These are phyloP conservation scores for Oreochromis mossambicus DNA, from an alignment of 2,797 vertebrate species.

Conservation along the genomic window DNA sequence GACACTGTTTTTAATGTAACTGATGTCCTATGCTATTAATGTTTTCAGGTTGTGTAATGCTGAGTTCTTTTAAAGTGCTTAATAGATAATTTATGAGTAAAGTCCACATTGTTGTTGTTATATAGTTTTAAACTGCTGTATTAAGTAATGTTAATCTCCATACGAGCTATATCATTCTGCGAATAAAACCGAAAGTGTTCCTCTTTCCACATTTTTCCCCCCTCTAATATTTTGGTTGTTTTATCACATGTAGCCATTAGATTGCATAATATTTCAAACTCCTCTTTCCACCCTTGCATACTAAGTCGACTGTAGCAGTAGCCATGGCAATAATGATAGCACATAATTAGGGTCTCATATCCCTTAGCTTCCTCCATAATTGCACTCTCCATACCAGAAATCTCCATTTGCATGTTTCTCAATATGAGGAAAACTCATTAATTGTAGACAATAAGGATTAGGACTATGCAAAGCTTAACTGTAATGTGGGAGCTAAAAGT, in stretches of 20 bases:
- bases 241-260: conserved; percentile 4
- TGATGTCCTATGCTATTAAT: neutral
- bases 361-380: conserved; percentile 66
- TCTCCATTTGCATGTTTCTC: conserved; percentile 75
- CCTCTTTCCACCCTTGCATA: conserved; percentile 36
- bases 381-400: conserved; percentile 71
- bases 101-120: neutral
- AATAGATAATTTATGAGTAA: neutral
- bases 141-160: neutral
- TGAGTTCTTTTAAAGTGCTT: neutral
- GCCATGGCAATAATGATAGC: conserved; percentile 73
- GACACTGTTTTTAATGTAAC: neutral
- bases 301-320: conserved; percentile 61
- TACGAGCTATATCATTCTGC: neutral
- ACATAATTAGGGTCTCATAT: conserved; percentile 72
- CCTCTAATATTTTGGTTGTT: conserved; percentile 18
- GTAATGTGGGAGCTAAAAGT: conserved; percentile 64
- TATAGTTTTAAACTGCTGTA: neutral
- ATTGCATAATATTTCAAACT: conserved; percentile 40
- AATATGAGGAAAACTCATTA: conserved; percentile 76
- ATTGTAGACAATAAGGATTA: conserved; percentile 78
- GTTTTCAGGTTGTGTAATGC: neutral
- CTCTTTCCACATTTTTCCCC: neutral
- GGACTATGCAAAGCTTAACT: conserved; percentile 64
- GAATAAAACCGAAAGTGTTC: neutral